Evolutionary conservation across 2,797 vertebrate genomes (phyloP).

Genomic region (Ataeniobius toweri): DNA sequence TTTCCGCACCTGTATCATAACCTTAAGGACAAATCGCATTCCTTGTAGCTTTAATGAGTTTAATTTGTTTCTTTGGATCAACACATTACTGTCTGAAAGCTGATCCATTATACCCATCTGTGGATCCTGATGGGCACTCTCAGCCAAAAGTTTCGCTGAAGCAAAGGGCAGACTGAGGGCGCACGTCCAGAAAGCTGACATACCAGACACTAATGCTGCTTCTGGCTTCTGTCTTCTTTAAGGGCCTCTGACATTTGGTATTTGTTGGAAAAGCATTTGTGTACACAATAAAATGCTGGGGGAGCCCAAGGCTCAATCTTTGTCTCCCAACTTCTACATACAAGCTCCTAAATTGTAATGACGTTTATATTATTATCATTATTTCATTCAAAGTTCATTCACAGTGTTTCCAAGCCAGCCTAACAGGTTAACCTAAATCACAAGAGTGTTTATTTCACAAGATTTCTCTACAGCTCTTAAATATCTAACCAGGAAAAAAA

Average conservation of each 20-base stretch:
- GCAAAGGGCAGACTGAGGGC: slow-evolving; percentile 57
- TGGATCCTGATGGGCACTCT: slow-evolving; percentile 25
- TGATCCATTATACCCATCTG: slow-evolving; percentile 28
- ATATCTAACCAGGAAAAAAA: background rate
- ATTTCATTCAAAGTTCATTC: slow-evolving; percentile 2
- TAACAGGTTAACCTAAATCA: slow-evolving; percentile 3
- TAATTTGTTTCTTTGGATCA: background rate
- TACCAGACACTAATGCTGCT: slow-evolving; percentile 55
- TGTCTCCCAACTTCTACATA: slow-evolving; percentile 18
- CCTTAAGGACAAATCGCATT: background rate
- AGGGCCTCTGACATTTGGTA: slow-evolving; percentile 64
- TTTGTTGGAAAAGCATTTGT: slow-evolving; percentile 59
- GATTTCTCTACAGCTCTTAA: background rate
- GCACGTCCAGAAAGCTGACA: slow-evolving; percentile 56
- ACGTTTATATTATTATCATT: slow-evolving; percentile 7
- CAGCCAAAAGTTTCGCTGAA: slow-evolving; percentile 41
- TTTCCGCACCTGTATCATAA: slow-evolving; percentile 1
- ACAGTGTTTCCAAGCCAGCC: background rate
- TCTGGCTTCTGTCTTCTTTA: slow-evolving; percentile 65
- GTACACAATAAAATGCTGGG: slow-evolving; percentile 43
- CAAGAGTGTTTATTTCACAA: background rate
- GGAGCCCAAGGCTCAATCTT: slow-evolving; percentile 26
- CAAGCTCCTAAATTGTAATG: slow-evolving; percentile 1
- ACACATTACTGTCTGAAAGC: background rate
- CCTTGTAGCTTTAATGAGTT: background rate